Evolutionary conservation across 2,113 vertebrate species (phyloP), one percentile per base, ranked within the genome.

Genomic region (Oxygymnocypris stewartii): DNA sequence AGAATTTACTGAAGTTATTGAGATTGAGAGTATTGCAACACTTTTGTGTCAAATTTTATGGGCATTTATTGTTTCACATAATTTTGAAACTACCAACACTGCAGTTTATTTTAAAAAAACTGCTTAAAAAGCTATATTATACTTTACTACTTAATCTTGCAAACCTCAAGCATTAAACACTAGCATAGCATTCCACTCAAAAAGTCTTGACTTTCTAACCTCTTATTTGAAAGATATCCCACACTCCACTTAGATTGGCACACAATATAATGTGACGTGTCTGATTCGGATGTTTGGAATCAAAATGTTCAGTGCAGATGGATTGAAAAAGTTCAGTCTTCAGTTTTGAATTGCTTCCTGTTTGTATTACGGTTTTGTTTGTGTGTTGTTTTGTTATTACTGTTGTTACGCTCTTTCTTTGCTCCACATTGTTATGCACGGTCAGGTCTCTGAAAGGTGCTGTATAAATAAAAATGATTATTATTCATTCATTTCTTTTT

Each of bases 401-500:
- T 40, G 4, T 9, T 20, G 67, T 73, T 74, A 13, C 6, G 71
- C 37, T n/a, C 37, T 28, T 76, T 14, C 10, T 28, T 49, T 76
- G 13, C n/a, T 7, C 7, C 73, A 47, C 42, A 44, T 25, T 4
- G 1, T 47, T 6, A 75, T n/a, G 40, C 73, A 11, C 5, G 12
- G 23, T 47, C 23, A 47, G 23, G 18, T 74, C 37, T 6, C 37
- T 44, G 4, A n/a, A 74, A 44, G 37, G 12, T 0, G 2, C 42
- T 47, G n/a, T 76, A 76, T 28, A 49, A 47, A 76, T 76, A 76
- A 49, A 25, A 76, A 44, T 4, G 12, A 25, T 42, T 47, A 16
- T 25, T 75, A 65, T 65, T 81, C 59, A 81, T 81, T 44, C 37
- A 44, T 16, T 16, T 65, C 59, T 44, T 81, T 82, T 47, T 82